Base-by-base conservation (phyloP, 2,113 vertebrate genomes). In the Sinosuthora webbiana region DNA sequence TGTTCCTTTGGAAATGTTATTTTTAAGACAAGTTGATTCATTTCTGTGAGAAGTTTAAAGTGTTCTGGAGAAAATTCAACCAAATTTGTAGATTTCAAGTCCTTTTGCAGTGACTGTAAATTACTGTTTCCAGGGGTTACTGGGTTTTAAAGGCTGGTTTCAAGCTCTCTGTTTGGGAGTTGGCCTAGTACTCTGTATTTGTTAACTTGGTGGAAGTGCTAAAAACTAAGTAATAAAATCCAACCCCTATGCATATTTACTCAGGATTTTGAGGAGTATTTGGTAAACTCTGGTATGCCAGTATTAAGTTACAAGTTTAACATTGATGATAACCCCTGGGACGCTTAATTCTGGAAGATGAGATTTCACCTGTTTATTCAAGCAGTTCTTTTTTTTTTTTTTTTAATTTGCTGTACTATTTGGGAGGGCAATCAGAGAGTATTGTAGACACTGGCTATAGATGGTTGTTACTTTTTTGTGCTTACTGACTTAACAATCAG, bases 1-100 rank as follows among this genome's bases (percentile, higher is more conserved):
- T 94, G 63, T 91, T 91, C 85, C 68, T 83, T 64, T 70, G 82
- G 70, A 85, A 41, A n/a, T 44, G 45, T n/a, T 86, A 30, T 83
- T 90, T 89, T 87, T 90, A 68, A 83, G 76, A 87, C 75, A 77
- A 90, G 64, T 83, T 59, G 42, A 60, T 92, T 95, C 24, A 67
- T 88, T 91, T 92, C 60, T 90, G 13, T 18, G 21, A 90, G 64
- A 84, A 57, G 53, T 83, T 93, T 50, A 86, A 74, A 86, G 47
- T 22, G 31, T 90, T 56, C 44, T 74, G 93, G 74, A 89, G 59
- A 59, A 77, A 70, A 86, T 83, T 93, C 47, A 83, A 69, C 39
- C 24, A 45, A 86, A 77, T 44, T 31, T 65, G 42, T 52, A 80
- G 47, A 78, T 88, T 91, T 90, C 44, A 44, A 70, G 60, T 77